Conservation (phyloP, 2,113 vertebrate genomes). For the Okapia johnstoni region DNA sequence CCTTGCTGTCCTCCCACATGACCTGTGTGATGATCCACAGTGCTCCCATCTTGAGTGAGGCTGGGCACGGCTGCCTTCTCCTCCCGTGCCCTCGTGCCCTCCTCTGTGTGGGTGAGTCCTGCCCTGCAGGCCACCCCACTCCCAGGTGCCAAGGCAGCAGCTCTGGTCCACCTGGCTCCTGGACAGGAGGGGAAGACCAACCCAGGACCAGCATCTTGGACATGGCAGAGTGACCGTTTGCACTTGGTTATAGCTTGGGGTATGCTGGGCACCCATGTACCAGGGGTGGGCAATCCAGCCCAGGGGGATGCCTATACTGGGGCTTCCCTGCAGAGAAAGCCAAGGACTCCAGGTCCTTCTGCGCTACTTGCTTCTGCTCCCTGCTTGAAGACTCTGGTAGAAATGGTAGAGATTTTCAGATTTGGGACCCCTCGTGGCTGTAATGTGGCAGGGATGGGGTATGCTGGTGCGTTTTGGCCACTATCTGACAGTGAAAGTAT, state of each 20-base stretch:
- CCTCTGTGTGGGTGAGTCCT: background rate
- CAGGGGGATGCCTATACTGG: background rate
- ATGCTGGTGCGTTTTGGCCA: background rate
- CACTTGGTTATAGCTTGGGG: too few relatives aligned
- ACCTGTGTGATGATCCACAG: too few relatives aligned
- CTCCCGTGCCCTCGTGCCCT: accelerated
- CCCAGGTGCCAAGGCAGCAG: background rate
- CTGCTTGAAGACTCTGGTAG: background rate
- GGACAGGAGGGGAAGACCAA: background rate
- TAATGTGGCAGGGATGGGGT: background rate
- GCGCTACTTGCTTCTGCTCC: too few relatives aligned
- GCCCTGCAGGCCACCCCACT: too few relatives aligned
- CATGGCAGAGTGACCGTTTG: background rate
- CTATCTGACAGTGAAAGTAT: background rate
- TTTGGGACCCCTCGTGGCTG: background rate
- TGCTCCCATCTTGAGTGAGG: background rate
- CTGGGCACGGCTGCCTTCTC: background rate
- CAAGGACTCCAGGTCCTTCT: background rate
- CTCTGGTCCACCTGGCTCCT: background rate
- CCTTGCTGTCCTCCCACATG: accelerated
- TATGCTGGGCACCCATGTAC: background rate
- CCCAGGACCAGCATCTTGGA: background rate
- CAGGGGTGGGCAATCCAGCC: background rate
- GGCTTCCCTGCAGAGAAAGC: background rate
- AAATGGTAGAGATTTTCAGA: background rate